A percentile compares a stretch with the other conserved stretches of the same genome.
Evolutionary conservation across 2,113 vertebrate genomes (phyloP).

Genomic region (Xiphophorus hellerii): DNA sequence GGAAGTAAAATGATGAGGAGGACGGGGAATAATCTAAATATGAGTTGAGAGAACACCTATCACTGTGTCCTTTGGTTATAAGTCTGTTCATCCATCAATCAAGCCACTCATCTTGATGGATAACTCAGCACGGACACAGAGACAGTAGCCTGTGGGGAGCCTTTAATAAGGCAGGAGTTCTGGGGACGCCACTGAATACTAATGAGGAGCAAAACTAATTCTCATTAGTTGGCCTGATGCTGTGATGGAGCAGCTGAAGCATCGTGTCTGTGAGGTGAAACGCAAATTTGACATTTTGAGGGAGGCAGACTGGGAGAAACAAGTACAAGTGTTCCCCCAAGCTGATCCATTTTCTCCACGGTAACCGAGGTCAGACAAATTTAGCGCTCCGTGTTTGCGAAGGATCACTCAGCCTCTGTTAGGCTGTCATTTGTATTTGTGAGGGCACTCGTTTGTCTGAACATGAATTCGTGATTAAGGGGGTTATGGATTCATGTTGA

Average conservation of each 20-base stretch:
- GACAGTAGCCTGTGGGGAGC: constrained; percentile 19
- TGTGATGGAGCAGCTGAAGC: constrained; percentile 23
- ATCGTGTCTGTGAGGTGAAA: constrained; percentile 50
- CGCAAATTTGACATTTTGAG: constrained; percentile 66
- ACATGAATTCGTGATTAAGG: background rate
- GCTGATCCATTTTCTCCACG: constrained; percentile 46
- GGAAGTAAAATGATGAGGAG: constrained; percentile 37
- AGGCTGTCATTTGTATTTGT: constrained; percentile 1
- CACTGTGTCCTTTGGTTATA: background rate
- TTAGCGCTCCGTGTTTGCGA: constrained; percentile 50
- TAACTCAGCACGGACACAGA: constrained; percentile 17
- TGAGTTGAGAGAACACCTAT: constrained; percentile 13
- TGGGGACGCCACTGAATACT: constrained; percentile 38
- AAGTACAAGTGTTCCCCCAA: constrained; percentile 64
- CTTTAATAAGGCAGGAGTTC: constrained; percentile 30
- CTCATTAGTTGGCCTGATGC: constrained; percentile 41
- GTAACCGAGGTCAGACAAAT: constrained; percentile 64
- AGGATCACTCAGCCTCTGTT: constrained; percentile 18
- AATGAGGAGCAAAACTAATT: constrained; percentile 48
- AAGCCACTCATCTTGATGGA: background rate
- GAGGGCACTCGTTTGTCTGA: background rate
- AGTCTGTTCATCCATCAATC: background rate
- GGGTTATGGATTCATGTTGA: background rate
- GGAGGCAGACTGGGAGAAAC: constrained; percentile 54
- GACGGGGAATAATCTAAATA: constrained; percentile 16